Base-by-base conservation (phyloP, 2,797 vertebrate species). In the Podargus strigoides region DNA sequence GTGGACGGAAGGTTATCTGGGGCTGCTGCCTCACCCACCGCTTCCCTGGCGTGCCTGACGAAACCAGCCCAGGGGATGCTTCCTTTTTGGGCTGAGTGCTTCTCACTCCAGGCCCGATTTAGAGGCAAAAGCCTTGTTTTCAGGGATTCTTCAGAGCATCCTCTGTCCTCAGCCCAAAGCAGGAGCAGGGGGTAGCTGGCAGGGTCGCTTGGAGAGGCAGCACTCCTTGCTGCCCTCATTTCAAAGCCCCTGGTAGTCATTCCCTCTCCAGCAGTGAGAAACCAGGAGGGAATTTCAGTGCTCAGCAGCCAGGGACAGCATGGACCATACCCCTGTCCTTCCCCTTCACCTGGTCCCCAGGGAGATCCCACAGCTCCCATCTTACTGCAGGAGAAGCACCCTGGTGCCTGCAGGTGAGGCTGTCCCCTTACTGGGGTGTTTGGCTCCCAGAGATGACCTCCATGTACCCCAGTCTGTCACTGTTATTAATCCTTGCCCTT, bases 1-100 rank as follows among this genome's bases (percentile, higher is more conserved):
- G 96, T 92, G 96, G 95, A 93, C 41, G 52, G 94, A 96, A 96
- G 96, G 96, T 96, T 95, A 96, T 92, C 92, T 73, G 81, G 94
- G 96, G 96, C 95, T 95, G 94, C 95, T 44, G 85, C 91, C 94
- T 96, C 96, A 93, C 91, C 92, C 96, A 96, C 95, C 0, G 22
- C 87, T 96, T 96, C 94, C 90, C 92, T 4, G 2, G 81, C 16
- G 7, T 36, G 90, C 90, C 92, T 96, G 92, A 92, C 44, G 19
- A 93, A 95, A 93, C 77, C 74, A 87, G 81, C 80, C 74, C 70
- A 58, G 89, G 36, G 86, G 77, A 87, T 87, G 89, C 94, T 95
- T 92, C 90, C 70, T 63, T 95, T 92, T 27, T 59, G 84, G 81
- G 92, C 80, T 87, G 56, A 85, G 74, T 2, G 10, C 32, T 90